Evolutionary conservation across 35 echinoderm and acorn worm species (phyloP).

Genomic region (Apostichopus parvimensis): DNA sequence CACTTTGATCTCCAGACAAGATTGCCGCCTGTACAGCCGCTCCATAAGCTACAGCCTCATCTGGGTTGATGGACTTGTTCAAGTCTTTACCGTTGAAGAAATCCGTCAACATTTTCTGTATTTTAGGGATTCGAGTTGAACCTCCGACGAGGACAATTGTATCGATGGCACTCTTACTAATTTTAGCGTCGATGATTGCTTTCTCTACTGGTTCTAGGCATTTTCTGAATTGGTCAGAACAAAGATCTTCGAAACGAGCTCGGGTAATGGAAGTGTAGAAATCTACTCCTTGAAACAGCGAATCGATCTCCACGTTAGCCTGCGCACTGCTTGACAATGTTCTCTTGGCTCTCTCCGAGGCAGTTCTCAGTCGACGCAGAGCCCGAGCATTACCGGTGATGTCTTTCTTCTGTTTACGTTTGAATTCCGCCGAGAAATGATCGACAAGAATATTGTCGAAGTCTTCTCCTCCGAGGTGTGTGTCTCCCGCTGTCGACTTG

Average conservation of each 20-base stretch:
- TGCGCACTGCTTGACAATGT: slow-evolving; percentile 89
- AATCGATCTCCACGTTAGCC: slow-evolving; percentile 75
- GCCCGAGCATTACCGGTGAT: slow-evolving; percentile 66
- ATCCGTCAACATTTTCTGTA: too few species aligned
- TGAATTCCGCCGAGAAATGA: slow-evolving; percentile 78
- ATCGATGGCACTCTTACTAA: too few species aligned
- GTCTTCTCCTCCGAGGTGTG: slow-evolving; percentile 69
- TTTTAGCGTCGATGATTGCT: slow-evolving; percentile 68
- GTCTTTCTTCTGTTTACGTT: slow-evolving; percentile 97
- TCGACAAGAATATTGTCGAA: slow-evolving; percentile 58
- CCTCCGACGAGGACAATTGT: too few species aligned
- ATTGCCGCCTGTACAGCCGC: too few species aligned
- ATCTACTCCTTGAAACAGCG: slow-evolving; percentile 78
- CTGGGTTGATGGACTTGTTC: too few species aligned
- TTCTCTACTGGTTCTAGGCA: slow-evolving; percentile 73
- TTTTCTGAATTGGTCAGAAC: slow-evolving; percentile 61
- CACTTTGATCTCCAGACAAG: too few species aligned
- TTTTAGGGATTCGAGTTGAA: too few species aligned
- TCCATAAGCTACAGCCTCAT: too few species aligned
- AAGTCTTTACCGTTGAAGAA: too few species aligned
- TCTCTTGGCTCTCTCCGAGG: slow-evolving; percentile 91
- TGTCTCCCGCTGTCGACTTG: slow-evolving; percentile 84
- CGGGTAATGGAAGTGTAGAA: slow-evolving; percentile 82
- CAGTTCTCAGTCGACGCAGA: slow-evolving; percentile 78
- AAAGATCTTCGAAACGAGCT: slow-evolving; percentile 84